These are phyloP conservation scores for Caradrina kadenii DNA, from an alignment of 2,888 invertebrate species.

Conservation along the genomic window DNA sequence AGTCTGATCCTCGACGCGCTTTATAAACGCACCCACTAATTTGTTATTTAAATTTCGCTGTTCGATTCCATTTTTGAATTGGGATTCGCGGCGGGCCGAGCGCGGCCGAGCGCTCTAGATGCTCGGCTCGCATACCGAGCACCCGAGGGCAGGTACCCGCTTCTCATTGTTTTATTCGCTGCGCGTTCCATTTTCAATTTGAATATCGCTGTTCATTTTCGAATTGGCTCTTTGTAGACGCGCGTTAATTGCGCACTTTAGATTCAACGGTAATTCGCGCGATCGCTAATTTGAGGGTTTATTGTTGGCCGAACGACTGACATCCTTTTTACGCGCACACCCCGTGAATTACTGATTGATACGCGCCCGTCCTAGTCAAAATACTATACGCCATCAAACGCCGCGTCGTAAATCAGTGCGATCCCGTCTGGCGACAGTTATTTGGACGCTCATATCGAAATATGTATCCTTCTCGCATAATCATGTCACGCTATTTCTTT, in stretches of 20 bases:
- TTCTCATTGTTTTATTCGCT: conserved; percentile 86
- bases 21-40: conserved; percentile 84
- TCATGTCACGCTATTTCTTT: conserved; percentile 77
- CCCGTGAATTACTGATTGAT: conserved; percentile 81
- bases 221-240: conserved; percentile 87
- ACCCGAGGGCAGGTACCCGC: conserved; percentile 72
- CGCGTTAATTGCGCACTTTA: conserved; percentile 88
- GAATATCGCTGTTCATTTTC: conserved; percentile 89
- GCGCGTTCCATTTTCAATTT: conserved; percentile 89
- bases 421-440: conserved; percentile 75
- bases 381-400: conserved; percentile 66
- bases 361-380: conserved; percentile 67
- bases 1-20: conserved; percentile 80
- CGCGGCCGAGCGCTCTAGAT: conserved; percentile 73
- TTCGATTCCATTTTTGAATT: conserved; percentile 85
- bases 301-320: conserved; percentile 83
- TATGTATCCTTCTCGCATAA: conserved; percentile 76
- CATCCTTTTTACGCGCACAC: conserved; percentile 82
- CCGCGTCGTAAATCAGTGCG: conserved; percentile 73
- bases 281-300: conserved; percentile 88
- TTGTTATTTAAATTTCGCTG: conserved; percentile 87
- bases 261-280: conserved; percentile 88
- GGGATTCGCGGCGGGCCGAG: conserved; percentile 75
- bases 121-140: conserved; percentile 73
- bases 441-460: conserved; percentile 74